Evolutionary conservation across 2,888 invertebrate genomes (phyloP), one percentile per base, ranked within the genome.

Genomic region (Cephus sareptanus): DNA sequence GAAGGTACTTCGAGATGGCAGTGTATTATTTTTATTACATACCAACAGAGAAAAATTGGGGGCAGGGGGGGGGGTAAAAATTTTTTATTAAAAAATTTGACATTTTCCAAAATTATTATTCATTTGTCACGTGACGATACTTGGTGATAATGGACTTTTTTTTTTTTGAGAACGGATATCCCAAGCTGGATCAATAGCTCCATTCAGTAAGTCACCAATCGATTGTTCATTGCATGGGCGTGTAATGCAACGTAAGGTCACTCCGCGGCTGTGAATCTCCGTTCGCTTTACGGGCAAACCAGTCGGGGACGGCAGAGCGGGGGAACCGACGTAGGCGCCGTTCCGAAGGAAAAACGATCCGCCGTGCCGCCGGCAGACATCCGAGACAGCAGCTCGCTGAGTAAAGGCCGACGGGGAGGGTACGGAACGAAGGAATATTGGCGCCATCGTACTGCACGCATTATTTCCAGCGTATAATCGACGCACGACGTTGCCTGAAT

Each of bases 361-460:
- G 71, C 31, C 71, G 23, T 23, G 71, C 71, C 71, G 81, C 75
- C 84, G 83, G 30, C 73, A 74, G 77, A 77, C 84, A 83, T 86
- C 80, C 84, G 83, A 87, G 85, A 85, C 83, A 79, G 76, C 75
- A 34, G 34, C 75, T 69, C 69, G 34, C 71, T 15, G 70, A 33
- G 70, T 74, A n/a, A 74, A 30, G 74, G 37, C 71, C 23, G 71
- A 79, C 37, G 76, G 79, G 76, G 77, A 78, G 78, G 76, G 74
- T 73, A 56, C 34, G 78, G 76, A 76, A 73, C 35, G 74, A 79
- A 80, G 78, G 79, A 73, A 81, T 77, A 81, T 83, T 87, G 87
- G 87, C 87, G 87, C 87, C 87, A 79, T 84, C 83, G 84, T 82
- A 82, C 71, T 79, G 85, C 85, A 85, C 85, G 83, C 84, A 83